These are phyloP conservation scores for Platyrinchus mystaceus DNA, from an alignment of 2,797 vertebrate genomes.

Conservation along the genomic window DNA sequence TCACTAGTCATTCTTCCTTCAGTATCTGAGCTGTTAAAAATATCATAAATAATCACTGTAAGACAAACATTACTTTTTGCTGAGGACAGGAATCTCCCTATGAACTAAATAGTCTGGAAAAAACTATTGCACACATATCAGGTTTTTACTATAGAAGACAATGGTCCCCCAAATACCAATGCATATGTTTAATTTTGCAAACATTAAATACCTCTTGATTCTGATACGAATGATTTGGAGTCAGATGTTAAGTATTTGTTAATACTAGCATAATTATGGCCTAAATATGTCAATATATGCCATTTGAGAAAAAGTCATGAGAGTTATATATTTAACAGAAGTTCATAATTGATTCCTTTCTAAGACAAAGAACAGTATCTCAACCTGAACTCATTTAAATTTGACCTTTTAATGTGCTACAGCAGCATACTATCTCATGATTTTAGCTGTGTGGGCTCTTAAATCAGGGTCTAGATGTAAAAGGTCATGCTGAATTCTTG, in stretches of 20 bases:
- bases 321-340: conserved; percentile 9
- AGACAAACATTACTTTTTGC: background rate
- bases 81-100: background rate
- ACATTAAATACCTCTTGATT: background rate
- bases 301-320: background rate
- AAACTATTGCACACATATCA: background rate
- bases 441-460: conserved; percentile 48
- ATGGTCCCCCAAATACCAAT: background rate
- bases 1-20: background rate
- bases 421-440: conserved; percentile 41
- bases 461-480: conserved; percentile 67
- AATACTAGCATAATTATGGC: background rate
- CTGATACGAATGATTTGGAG: background rate
- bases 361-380: conserved; percentile 49
- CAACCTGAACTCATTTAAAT: conserved; percentile 62
- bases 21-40: background rate
- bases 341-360: conserved; percentile 22
- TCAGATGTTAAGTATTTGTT: conserved; percentile 16
- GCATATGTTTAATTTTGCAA: background rate
- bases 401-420: conserved; percentile 69
- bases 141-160: background rate
- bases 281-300: conserved; percentile 20
- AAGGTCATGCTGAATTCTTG: conserved; percentile 56
- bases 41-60: background rate
- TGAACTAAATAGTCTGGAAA: background rate